Evolutionary conservation across 1,140 invertebrate species (phyloP), one percentile per base, ranked within the genome.

Genomic region (Philotrypesis tridentata): DNA sequence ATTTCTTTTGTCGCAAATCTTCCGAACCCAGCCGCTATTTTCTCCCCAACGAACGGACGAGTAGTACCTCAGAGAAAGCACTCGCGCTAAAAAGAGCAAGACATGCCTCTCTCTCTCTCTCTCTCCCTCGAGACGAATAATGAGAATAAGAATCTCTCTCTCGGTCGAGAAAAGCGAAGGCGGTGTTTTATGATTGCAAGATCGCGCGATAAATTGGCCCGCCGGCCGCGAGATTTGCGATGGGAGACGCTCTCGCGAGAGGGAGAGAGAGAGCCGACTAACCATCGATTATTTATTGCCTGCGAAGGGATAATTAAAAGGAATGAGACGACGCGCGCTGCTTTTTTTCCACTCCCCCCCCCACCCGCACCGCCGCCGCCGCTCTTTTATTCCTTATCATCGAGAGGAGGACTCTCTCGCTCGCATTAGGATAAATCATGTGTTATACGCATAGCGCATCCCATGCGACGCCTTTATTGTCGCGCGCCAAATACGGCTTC

Each of bases 251-350:
- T n/a, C n/a, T n/a, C n/a, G n/a, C n/a, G n/a, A n/a, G n/a, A n/a
- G 71, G 25, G 71, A 80, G 72, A 37, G 31, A 8, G 12, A 23
- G 31, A 21, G 29, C 60, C n/a, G n/a, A n/a, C n/a, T 82, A 82
- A 82, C 74, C 80, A 78, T 82, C 60, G 80, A 82, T 82, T 82
- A 82, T 82, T 82, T 82, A 82, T 78, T 84, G 72, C 76, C 72
- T 72, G 76, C 63, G 78, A 79, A 80, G 65, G 63, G 72, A 83
- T 83, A 79, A 71, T 83, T 80, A 81, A 81, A 77, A 76, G 37
- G 76, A 80, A 78, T 61, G 37, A 77, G 75, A 78, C 9, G 40
- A 60, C 43, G 63, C 60, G 67, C 23, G 33, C 40, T 60, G n/a
- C 43, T 27, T 43, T 40, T 31, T 29, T 80, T 83, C 65, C 7